These are phyloP conservation scores for Aleiodes sp. DNA, from an alignment of 1,140 invertebrate species.

Conservation along the genomic window DNA sequence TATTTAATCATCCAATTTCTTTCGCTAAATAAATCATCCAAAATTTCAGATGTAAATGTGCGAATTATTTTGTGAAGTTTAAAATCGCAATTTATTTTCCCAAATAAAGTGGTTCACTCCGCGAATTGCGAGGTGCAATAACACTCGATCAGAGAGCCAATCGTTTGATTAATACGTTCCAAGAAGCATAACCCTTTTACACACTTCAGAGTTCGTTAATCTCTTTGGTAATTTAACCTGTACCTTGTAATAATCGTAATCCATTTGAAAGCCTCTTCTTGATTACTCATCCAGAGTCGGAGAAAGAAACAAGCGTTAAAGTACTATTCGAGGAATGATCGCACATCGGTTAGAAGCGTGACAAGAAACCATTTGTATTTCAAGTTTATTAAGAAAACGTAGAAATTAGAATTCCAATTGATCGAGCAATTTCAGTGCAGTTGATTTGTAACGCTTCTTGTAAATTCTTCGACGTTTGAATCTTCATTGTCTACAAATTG, in stretches of 20 bases:
- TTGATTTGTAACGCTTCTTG: neutral
- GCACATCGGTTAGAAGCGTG: conserved; percentile 34
- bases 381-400: conserved; percentile 29
- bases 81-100: neutral
- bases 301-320: neutral
- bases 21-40: neutral
- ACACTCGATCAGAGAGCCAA: conserved; percentile 31
- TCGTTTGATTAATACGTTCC: conserved; percentile 58
- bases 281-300: conserved; percentile 5
- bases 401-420: conserved; percentile 20
- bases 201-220: conserved; percentile 56
- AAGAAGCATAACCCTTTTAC: conserved; percentile 44
- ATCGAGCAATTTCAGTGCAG: conserved; percentile 4
- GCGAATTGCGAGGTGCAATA: conserved; percentile 27
- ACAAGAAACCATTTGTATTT: conserved; percentile 43
- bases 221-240: conserved; percentile 51
- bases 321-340: conserved; percentile 16
- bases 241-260: conserved; percentile 37
- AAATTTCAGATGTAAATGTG: neutral
- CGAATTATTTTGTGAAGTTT: neutral
- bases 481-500: neutral
- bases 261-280: conserved; percentile 33
- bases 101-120: conserved; percentile 43
- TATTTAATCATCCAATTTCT: neutral
- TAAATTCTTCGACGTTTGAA: neutral